Evolutionary conservation across 2,888 invertebrate genomes (phyloP), one percentile per base, ranked within the genome.

Genomic region (Strigamia transsilvanica): DNA sequence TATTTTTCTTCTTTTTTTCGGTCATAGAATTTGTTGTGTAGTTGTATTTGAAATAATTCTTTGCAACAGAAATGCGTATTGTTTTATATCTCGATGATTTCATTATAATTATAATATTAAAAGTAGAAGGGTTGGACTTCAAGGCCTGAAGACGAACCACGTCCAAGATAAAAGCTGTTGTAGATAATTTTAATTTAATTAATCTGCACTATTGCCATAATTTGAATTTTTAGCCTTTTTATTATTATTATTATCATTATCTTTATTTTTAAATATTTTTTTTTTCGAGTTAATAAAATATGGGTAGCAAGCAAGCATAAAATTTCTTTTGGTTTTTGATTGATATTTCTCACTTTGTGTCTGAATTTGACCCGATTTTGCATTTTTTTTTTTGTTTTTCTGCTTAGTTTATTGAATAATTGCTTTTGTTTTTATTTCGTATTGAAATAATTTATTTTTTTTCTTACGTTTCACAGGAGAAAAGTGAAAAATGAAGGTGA

Each of bases 41-140:
- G 18, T 61, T 61, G 61, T 61, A 61, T 61, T 61, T n/a, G 21
- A 61, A 61, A 61, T 21, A 5, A 23, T 61, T 61, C 23, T 2
- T 23, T 61, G n/a, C 61, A 61, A 61, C 18, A 61, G 61, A 61
- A 61, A 61, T 61, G 18, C 51, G 61, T 61, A 61, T 61, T 61
- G 61, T 61, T 61, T 61, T 61, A 61, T 61, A 61, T 46, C 12
- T 23, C 18, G 38, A 38, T 34, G 34, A 34, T 34, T 34, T 34
- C n/a, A n/a, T 56, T 12, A 56, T 56, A n/a, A 61, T 61, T 18
- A 61, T 61, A 61, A 61, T 21, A 61, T 61, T 61, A 61, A 61
- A 61, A 61, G 21, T 61, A 61, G 61, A 61, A 61, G 61, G 61
- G 61, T 61, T 61, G 61, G 18, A 61, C 61, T 61, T 61, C 61